Evolutionary conservation across 2,888 invertebrate species (phyloP), one percentile per base, ranked within the genome.

Genomic region (Charanyca ferruginea): DNA sequence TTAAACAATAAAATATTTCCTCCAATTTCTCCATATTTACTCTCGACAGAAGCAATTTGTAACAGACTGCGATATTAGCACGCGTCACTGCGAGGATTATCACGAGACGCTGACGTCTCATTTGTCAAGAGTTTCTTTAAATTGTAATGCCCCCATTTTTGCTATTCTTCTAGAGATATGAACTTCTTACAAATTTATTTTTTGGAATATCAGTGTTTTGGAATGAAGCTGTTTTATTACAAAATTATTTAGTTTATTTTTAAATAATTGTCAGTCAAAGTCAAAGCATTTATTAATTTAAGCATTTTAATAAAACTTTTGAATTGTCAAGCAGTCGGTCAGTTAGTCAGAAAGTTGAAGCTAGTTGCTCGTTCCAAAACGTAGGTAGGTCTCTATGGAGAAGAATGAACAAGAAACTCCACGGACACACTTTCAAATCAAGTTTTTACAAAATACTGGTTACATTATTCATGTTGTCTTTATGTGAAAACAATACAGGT

Each of bases 51-150:
- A 47, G 22, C 35, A 53, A 66, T 70, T 60, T 69, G 53, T 64
- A 66, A 71, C 48, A 57, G 63, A 61, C 51, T 58, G 57, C 59
- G 44, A 54, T 64, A 73, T 75, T 65, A 62, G 61, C 42, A 54
- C 20, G 51, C 59, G 59, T 81, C 72, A 60, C 66, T 49, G 7
- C 5, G 8, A 22, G 52, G 70, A 73, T 73, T 76, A 71, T 53
- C 67, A 66, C 51, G 42, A 52, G 54, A 49, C 16, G 41, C 45
- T 66, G 80, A 73, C 75, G 41, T 72, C 62, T 78, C 75, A 80
- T 80, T 79, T 71, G 47, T 79, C 76, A 76, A 76, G 28, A 49
- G 45, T 62, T 72, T 53, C 44, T 77, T 73, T 48, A 61, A 66
- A 72, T 54, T 53, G 35, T 60, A 18, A 79, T 45, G 60, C 42